A percentile compares a stretch with the other conserved stretches of the same genome.
phyloP scores from a whole-genome alignment of 2,888 invertebrate genomes.

The Xanthia togata region DNA sequence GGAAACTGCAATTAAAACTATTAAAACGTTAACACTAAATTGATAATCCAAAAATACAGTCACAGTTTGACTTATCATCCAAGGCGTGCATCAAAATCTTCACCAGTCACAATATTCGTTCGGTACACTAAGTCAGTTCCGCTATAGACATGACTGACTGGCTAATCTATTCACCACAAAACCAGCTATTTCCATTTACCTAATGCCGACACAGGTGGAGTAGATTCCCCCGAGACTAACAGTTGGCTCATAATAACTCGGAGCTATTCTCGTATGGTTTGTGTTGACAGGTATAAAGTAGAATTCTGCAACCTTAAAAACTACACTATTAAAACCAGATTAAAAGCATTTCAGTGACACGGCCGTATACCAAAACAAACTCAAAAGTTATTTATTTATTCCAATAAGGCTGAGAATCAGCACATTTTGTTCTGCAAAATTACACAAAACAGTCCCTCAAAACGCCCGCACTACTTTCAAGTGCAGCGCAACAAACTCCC shows the following conservation, averaged over 20 bases:
- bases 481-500: not conserved
- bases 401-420: not conserved
- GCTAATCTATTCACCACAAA: slow-evolving; percentile 36
- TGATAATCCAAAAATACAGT: not conserved
- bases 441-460: not conserved
- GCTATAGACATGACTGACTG: slow-evolving; percentile 10
- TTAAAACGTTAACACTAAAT: not conserved
- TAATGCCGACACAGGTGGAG: slow-evolving; percentile 36
- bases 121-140: not conserved
- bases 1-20: too few relatives aligned
- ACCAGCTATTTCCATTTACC: slow-evolving; percentile 36
- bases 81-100: not conserved
- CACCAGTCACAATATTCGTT: not conserved
- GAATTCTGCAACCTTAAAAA: not conserved
- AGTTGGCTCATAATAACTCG: slow-evolving; percentile 20
- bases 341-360: not conserved
- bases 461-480: too few relatives aligned
- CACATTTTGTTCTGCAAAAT: not conserved
- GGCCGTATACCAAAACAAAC: not conserved
- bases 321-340: not conserved
- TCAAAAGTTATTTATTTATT: not conserved
- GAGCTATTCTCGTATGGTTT: slow-evolving; percentile 14
- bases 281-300: slow-evolving; percentile 4
- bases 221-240: slow-evolving; percentile 11
- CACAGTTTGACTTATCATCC: not conserved